A percentile compares a stretch with the other conserved stretches of the same genome.
Evolutionary conservation across 2,113 vertebrate genomes (phyloP).

Genomic region (Tyrannus savana): DNA sequence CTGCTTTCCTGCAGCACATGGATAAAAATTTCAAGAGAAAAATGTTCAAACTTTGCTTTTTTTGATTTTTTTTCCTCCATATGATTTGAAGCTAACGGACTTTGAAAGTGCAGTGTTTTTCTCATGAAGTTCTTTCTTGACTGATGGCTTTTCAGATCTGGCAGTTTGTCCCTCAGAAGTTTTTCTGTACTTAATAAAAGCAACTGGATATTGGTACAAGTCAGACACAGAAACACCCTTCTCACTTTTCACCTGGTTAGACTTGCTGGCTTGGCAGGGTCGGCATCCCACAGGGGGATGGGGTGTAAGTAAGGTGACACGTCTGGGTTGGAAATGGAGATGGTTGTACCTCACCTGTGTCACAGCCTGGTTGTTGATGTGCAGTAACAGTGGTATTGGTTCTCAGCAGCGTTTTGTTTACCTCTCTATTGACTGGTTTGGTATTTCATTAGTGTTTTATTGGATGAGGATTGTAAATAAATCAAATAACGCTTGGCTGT

Average conservation of each 20-base stretch:
- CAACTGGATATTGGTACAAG: neutral
- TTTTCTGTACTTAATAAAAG: neutral
- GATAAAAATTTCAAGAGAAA: neutral
- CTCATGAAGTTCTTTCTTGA: neutral
- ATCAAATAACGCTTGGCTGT: neutral
- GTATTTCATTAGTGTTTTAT: neutral
- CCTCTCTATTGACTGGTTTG: neutral
- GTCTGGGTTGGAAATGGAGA: neutral
- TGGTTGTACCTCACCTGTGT: neutral
- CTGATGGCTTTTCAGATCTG: neutral
- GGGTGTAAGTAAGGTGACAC: neutral
- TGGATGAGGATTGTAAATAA: neutral
- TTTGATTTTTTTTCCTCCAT: accelerated
- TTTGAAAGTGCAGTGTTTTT: neutral
- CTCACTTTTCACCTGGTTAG: neutral
- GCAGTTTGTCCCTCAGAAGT: neutral
- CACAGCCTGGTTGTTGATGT: neutral
- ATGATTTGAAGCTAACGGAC: neutral
- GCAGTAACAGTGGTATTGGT: neutral
- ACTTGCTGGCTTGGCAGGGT: neutral
- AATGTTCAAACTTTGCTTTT: neutral
- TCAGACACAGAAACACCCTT: neutral
- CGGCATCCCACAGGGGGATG: accelerated
- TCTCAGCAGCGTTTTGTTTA: neutral
- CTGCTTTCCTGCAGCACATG: neutral